Evolutionary conservation across 2,888 invertebrate genomes (phyloP).

Genomic region (Amphipyra tragopoginis): DNA sequence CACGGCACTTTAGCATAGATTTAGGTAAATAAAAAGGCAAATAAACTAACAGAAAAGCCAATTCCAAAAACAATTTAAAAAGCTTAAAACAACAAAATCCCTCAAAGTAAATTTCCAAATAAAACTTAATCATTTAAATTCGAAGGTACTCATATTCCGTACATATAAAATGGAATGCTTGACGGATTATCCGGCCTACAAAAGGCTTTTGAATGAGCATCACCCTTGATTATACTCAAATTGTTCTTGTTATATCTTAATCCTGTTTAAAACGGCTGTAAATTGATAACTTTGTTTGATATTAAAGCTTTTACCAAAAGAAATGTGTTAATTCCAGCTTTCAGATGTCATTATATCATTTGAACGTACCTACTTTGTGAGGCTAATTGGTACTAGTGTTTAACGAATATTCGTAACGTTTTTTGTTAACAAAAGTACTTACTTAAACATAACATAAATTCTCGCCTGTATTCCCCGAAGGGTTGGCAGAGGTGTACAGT

Average conservation of each 20-base stretch:
- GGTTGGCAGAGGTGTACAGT: too few relatives aligned
- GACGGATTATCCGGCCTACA: conserved; percentile 57
- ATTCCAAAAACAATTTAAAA: neutral
- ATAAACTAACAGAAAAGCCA: neutral
- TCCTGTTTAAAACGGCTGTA: conserved; percentile 52
- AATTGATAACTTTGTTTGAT: conserved; percentile 60
- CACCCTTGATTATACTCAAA: conserved; percentile 61
- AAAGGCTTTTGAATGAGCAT: conserved; percentile 57
- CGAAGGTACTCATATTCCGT: conserved; percentile 47
- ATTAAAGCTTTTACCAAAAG: conserved; percentile 40
- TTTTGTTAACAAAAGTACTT: too few relatives aligned
- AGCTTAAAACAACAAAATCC: conserved; percentile 28
- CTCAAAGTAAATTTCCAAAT: conserved; percentile 24
- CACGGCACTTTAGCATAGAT: too few relatives aligned
- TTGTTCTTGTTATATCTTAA: conserved; percentile 58
- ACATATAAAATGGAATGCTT: conserved; percentile 53
- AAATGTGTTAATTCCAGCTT: conserved; percentile 35
- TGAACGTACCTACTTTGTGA: conserved; percentile 8
- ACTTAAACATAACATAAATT: too few relatives aligned
- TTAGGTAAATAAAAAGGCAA: too few relatives aligned
- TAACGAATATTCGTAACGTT: neutral
- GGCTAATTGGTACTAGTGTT: conserved; percentile 22
- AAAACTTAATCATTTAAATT: conserved; percentile 53
- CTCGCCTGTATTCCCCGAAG: too few relatives aligned
- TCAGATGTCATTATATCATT: conserved; percentile 13